phyloP scores from a whole-genome alignment of 2,888 invertebrate species.

The Drosophila monieri region DNA sequence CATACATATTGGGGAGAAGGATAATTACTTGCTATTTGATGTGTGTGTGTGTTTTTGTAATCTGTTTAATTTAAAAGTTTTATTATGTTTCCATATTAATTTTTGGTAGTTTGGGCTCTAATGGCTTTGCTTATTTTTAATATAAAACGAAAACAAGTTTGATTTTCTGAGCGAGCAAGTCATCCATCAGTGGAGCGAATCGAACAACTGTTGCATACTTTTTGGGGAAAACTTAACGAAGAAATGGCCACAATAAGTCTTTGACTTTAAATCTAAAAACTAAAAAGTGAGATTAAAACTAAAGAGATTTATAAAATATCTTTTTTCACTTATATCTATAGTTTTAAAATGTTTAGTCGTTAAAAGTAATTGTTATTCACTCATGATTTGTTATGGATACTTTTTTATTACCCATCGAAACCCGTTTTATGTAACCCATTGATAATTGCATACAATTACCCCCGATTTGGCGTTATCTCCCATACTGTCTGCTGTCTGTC shows the following conservation, averaged over 20 bases:
- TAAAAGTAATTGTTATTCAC: too few species aligned
- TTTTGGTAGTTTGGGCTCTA: not conserved
- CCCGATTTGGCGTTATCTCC: conserved; percentile 54
- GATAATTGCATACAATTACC: conserved; percentile 49
- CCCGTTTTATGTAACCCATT: conserved; percentile 16
- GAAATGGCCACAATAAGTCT: not conserved
- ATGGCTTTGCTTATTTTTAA: too few species aligned
- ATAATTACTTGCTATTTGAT: conserved; percentile 63
- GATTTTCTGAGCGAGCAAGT: too few species aligned
- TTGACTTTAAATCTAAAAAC: not conserved
- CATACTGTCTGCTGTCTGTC: conserved; percentile 28
- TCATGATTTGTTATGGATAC: not conserved
- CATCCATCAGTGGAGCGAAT: conserved; percentile 8
- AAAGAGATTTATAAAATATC: too few species aligned
- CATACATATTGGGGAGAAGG: conserved; percentile 38
- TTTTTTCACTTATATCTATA: too few species aligned
- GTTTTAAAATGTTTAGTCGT: too few species aligned
- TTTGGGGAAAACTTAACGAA: conserved; percentile 22
- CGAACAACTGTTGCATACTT: conserved; percentile 54
- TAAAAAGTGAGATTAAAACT: too few species aligned
- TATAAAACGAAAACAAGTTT: not conserved
- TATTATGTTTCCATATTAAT: conserved; percentile 32
- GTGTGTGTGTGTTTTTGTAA: conserved; percentile 32
- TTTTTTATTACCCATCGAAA: not conserved
- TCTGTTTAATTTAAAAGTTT: conserved; percentile 56